Base-by-base conservation (phyloP, 2,888 invertebrate species). In the Drosophila silvestris region DNA sequence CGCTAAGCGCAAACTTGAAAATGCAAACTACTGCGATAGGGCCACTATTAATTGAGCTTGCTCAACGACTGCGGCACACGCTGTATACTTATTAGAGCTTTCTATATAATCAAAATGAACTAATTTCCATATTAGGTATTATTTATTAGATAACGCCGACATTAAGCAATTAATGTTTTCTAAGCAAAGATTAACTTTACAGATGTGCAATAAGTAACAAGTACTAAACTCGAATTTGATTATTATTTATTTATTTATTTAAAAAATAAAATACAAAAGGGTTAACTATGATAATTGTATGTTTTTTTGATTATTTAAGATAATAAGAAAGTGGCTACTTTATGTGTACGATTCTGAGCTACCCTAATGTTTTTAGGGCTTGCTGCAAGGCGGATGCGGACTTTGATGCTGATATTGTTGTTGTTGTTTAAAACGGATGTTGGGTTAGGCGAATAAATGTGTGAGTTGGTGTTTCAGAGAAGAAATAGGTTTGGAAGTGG, bases 1-100 rank as follows among this genome's bases (percentile, higher is more conserved):
- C 72, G 82, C 58, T 71, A 70, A 77, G 67, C 82, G 67, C 75
- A 74, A 79, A 76, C 70, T 72, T 66, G 54, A 81, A 74, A 85
- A 79, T 70, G 75, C 69, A 72, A 83, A 83, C 83, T 73, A 64
- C 58, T 58, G 51, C n/a, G 9, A 57, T 41, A 47, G 26, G 14
- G 41, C 10, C 4, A 19, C n/a, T 5, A 26, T 9, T 2, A 37
- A 19, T 10, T 9, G 39, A 16, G 33, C n/a, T 52, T 39, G 10
- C 3, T 16, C 53, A 59, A 62, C 57, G 28, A n/a, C 6, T 52
- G 1, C 5, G 44, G 1, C 5, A 51, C 66, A 30, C 81, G 2
- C 75, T 82, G 0, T 79, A 0, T 33, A 28, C 5, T 9, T 32
- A 2, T 16, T 28, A 6, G 0, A 47, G 5, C 7, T 9, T 16